Conservation (phyloP, 1,140 invertebrate genomes). For the Diplogasteroides magnus region DNA sequence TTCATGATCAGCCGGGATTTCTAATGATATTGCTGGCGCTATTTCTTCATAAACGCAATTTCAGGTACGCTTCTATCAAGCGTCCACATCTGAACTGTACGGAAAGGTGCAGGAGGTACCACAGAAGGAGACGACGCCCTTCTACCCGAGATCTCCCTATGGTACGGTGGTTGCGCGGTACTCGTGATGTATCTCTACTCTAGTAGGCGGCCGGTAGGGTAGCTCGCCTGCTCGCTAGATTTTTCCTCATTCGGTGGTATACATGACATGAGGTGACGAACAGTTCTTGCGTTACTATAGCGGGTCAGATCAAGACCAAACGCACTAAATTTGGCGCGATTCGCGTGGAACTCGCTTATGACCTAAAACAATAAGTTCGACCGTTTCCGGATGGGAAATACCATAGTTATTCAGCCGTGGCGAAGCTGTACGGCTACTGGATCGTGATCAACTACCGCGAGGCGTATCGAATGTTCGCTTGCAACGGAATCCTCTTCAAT, state of each 20-base stretch:
- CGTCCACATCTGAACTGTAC: conserved; percentile 94
- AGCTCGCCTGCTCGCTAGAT: no score
- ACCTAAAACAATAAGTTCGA: not conserved
- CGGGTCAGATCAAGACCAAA: not conserved
- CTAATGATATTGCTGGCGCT: not conserved
- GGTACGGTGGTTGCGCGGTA: conserved; percentile 63
- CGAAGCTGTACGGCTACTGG: conserved; percentile 98
- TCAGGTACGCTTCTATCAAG: conserved; percentile 80
- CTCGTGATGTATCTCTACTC: no score
- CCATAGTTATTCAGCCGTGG: conserved; percentile 79
- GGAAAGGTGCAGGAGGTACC: conserved; percentile 94
- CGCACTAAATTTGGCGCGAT: conserved; percentile 10
- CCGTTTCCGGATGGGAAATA: no score
- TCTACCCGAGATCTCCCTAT: conserved; percentile 98
- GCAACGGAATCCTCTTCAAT: conserved; percentile 97
- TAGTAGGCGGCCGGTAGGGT: no score
- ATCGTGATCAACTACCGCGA: conserved; percentile 96
- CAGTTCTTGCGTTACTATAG: no score
- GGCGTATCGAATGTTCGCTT: conserved; percentile 94
- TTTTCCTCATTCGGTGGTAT: no score
- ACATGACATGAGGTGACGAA: no score
- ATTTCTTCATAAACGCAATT: not conserved
- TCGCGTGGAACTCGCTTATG: not conserved
- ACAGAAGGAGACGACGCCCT: conserved; percentile 94
- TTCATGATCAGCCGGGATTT: no score